A percentile compares a stretch with the other conserved stretches of the same genome.
phyloP scores from a whole-genome alignment of 2,888 invertebrate genomes.

The Lasioglossum zephyrum region DNA sequence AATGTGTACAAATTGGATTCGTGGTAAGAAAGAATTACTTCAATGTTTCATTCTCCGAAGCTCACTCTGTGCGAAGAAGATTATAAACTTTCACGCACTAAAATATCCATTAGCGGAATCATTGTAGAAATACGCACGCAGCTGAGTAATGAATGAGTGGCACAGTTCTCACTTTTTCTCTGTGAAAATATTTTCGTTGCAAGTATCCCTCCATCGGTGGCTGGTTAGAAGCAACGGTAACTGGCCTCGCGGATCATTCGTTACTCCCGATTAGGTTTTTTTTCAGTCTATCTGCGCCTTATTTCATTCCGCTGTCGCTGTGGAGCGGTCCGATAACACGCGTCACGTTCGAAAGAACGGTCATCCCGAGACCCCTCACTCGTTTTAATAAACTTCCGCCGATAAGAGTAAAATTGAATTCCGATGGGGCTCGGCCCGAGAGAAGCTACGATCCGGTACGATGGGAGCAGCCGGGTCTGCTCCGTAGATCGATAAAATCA shows the following conservation, averaged over 20 bases:
- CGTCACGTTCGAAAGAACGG: not conserved
- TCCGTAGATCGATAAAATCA: conserved; percentile 33
- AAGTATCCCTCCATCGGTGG: not conserved
- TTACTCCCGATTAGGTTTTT: not conserved
- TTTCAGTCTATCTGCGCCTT: not conserved
- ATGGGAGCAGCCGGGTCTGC: not conserved
- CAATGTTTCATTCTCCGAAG: too few relatives aligned
- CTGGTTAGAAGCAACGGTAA: not conserved
- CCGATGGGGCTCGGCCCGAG: not conserved
- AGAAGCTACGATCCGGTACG: not conserved
- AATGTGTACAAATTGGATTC: too few relatives aligned
- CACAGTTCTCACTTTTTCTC: too few relatives aligned
- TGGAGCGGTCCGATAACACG: not conserved
- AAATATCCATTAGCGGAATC: too few relatives aligned
- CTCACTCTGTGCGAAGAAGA: too few relatives aligned
- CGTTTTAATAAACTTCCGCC: conserved; percentile 11
- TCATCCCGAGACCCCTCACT: too few relatives aligned
- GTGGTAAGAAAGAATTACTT: too few relatives aligned
- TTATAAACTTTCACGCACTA: too few relatives aligned
- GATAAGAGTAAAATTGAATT: conserved; percentile 54
- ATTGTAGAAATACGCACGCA: too few relatives aligned
- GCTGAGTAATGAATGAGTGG: too few relatives aligned
- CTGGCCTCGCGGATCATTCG: not conserved
- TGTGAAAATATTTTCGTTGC: not conserved
- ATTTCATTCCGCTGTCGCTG: conserved; percentile 27